Percentiles rank a stretch among this genome's conserved stretches.
These are phyloP conservation scores for Callimorpha dominula DNA, from an alignment of 2,888 invertebrate genomes.

Conservation along the genomic window DNA sequence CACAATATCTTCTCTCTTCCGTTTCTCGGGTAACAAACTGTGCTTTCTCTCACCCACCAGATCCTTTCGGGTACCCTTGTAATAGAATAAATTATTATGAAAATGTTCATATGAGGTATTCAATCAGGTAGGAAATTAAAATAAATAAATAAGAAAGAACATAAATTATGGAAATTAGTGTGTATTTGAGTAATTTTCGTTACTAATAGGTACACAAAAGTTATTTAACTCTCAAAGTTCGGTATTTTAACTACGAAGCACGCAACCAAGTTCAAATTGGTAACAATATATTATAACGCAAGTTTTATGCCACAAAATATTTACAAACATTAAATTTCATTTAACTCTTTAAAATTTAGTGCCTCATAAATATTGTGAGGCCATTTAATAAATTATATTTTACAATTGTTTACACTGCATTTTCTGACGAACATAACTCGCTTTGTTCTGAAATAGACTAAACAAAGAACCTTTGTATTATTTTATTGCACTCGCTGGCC, in stretches of 20 bases:
- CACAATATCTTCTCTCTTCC: no score
- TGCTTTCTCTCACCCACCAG: no score
- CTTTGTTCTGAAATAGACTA: slow-evolving; percentile 38
- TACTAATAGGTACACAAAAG: not conserved
- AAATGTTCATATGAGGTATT: no score
- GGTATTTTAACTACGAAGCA: slow-evolving; percentile 4
- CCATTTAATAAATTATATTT: slow-evolving; percentile 68
- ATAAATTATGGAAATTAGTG: not conserved
- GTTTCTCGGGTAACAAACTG: no score
- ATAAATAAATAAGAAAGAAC: no score
- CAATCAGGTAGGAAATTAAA: no score
- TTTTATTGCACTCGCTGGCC: slow-evolving; percentile 47
- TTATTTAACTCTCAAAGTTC: not conserved
- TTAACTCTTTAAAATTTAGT: slow-evolving; percentile 63
- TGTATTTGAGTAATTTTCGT: not conserved
- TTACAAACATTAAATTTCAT: slow-evolving; percentile 50
- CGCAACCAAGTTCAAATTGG: slow-evolving; percentile 11
- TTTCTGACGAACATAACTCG: slow-evolving; percentile 60
- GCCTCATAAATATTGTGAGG: slow-evolving; percentile 42
- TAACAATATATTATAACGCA: slow-evolving; percentile 24
- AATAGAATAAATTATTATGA: no score
- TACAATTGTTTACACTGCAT: slow-evolving; percentile 76
- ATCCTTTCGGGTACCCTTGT: no score
- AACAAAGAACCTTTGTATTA: slow-evolving; percentile 35
- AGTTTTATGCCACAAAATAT: slow-evolving; percentile 38